Evolutionary conservation across 2,797 vertebrate species (phyloP), one percentile per base, ranked within the genome.

Genomic region (Furcifer pardalis): DNA sequence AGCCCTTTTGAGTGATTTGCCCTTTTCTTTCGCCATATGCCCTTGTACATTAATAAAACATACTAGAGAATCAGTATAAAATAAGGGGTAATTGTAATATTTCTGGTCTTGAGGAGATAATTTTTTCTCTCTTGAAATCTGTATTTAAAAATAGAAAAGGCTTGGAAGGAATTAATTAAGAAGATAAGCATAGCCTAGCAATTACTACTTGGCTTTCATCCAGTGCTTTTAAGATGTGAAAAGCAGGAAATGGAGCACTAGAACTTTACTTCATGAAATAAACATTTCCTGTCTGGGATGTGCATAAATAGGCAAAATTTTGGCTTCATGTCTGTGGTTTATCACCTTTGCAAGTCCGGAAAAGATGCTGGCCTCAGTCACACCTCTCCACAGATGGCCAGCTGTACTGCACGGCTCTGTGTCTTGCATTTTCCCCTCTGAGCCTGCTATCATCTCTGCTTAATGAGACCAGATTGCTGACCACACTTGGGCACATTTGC

Each of bases 31-130:
- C 80, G 25, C 69, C 86, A 78, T 77, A 63, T 81, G 65, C 44
- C 46, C 74, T 86, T 88, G n/a, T 79, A 23, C 84, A 85, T 89
- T 90, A 84, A 40, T 83, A 21, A 66, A 87, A 92, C 87, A 89
- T 90, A 73, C 80, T 56, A 46, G n/a, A n/a, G 72, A 68, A 7
- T 30, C 60, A 80, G 8, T 32, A 42, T 25, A 4, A 69, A 40
- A 32, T 83, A 78, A n/a, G 6, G 62, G 25, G 9, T 37, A 9
- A 52, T n/a, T 56, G 15, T 2, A 56, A 77, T 42, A 81, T 25
- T 69, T 19, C 13, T 46, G n/a, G 62, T 40, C 0, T 56, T 21
- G 13, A 40, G 65, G 73, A 75, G 49, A 30, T 72, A 0, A 0
- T 66, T 66, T 35, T 1, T 81, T 44, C 9, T n/a, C 37, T n/a